These are phyloP conservation scores for Hippocampus barbouri DNA, from an alignment of 2,113 vertebrate species.

Conservation along the genomic window DNA sequence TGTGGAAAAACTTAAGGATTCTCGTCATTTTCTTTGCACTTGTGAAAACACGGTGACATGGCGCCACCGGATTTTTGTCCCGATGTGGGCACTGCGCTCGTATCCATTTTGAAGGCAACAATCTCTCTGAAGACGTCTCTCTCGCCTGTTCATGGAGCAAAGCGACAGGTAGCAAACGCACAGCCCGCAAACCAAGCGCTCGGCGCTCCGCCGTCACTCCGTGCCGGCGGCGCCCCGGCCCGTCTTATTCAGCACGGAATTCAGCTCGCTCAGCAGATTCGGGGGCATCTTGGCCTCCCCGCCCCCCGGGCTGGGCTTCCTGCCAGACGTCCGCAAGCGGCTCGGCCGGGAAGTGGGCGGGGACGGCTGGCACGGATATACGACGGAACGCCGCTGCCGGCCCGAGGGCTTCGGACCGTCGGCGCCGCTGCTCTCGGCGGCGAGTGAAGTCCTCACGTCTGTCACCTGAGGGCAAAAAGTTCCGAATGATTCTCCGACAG, in stretches of 20 bases:
- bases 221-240: slow-evolving; percentile 15
- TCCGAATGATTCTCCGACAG: no score
- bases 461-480: slow-evolving; percentile 24
- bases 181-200: no score
- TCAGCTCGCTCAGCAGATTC: slow-evolving; percentile 84
- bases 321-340: slow-evolving; percentile 11
- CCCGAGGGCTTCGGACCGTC: neutral
- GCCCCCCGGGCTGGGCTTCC: slow-evolving; percentile 21
- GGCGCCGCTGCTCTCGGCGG: neutral
- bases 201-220: neutral
- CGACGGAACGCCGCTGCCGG: slow-evolving; percentile 1
- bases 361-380: neutral
- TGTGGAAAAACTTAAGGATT: no score
- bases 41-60: no score
- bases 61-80: no score
- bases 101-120: no score
- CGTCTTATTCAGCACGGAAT: slow-evolving; percentile 78
- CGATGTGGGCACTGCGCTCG: no score
- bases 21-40: no score
- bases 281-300: slow-evolving; percentile 67
- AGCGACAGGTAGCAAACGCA: no score
- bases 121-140: no score
- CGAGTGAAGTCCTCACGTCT: slow-evolving; percentile 20
- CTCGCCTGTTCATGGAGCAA: no score
- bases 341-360: slow-evolving; percentile 3